Conservation (phyloP, 2,888 invertebrate genomes). For the Troglohyphantes excavatus region DNA sequence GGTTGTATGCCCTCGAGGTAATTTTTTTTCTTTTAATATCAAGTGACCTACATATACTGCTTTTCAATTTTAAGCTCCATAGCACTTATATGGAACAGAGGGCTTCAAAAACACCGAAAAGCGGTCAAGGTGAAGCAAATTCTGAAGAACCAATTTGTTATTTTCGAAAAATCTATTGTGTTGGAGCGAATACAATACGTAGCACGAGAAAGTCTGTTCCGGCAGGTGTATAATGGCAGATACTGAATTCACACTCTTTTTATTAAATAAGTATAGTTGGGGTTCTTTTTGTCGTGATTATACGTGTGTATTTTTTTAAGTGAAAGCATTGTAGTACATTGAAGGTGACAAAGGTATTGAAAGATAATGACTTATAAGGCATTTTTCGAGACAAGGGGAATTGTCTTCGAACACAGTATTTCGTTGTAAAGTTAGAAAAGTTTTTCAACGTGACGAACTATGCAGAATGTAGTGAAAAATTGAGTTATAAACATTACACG, state of each 20-base stretch:
- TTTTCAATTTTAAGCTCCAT: not conserved
- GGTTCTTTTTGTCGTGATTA: not conserved
- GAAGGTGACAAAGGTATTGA: not conserved
- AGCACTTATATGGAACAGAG: not conserved
- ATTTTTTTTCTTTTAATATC: not conserved
- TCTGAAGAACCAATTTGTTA: not conserved
- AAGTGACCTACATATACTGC: not conserved
- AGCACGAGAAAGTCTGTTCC: not conserved
- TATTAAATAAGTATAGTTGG: not conserved
- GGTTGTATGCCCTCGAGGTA: not conserved
- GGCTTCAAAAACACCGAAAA: not conserved
- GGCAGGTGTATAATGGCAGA: not conserved
- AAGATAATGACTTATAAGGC: too few species aligned
- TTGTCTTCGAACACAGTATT: too few species aligned
- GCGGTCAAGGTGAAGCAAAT: slow-evolving; percentile 4
- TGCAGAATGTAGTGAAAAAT: too few species aligned
- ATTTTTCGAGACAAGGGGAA: too few species aligned
- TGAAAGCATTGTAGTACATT: not conserved
- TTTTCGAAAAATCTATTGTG: not conserved
- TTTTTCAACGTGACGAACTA: too few species aligned
- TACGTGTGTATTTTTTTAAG: not conserved
- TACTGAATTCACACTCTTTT: not conserved
- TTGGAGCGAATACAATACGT: not conserved
- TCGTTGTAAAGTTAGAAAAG: too few species aligned
- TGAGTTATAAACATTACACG: too few species aligned